Evolutionary conservation across 2,113 vertebrate species (phyloP), one percentile per base, ranked within the genome.

Genomic region (Erinaceus europaeus): DNA sequence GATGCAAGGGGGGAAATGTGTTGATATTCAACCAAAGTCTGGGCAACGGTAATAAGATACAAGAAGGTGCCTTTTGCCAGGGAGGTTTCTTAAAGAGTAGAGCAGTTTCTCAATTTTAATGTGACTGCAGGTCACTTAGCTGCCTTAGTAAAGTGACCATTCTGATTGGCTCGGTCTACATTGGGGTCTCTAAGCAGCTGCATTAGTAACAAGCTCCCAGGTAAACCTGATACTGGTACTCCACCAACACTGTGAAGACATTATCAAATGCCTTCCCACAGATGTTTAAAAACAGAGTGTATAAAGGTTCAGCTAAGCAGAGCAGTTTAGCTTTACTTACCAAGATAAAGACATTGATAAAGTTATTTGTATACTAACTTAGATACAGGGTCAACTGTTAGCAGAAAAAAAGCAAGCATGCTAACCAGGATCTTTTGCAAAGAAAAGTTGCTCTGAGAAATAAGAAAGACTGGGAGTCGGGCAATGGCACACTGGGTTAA

Each of bases 391-490:
- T 27, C 23, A 85, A 50, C 14, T 61, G 29, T 67, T 77, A 61
- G 18, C 57, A 44, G 62, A 85, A 91, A 73, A 91, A 73, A 86
- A 68, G 86, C 29, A 76, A 79, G 48, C 91, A 27, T 74, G 67
- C 13, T 86, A 53, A 74, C 68, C 14, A 15, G 83, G 44, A 17
- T 89, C 42, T 85, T 73, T 71, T 84, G 17, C 65, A 77, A 85
- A 86, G 36, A 74, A 77, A 86, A 61, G 7, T 10, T 62, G n/a
- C 57, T 84, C 40, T 27, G 7, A 52, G 75, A 69, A 76, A 65
- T 57, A n/a, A 7, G 21, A 21, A 12, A 40, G 11, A n/a, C 14
- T 64, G 23, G 8, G 62, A 73, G n/a, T n/a, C n/a, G n/a, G n/a
- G n/a, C n/a, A n/a, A n/a, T n/a, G n/a, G n/a, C n/a, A n/a, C n/a